Evolutionary conservation across 2,888 invertebrate genomes (phyloP).

Genomic region (Hirtodrosophila alboralis): DNA sequence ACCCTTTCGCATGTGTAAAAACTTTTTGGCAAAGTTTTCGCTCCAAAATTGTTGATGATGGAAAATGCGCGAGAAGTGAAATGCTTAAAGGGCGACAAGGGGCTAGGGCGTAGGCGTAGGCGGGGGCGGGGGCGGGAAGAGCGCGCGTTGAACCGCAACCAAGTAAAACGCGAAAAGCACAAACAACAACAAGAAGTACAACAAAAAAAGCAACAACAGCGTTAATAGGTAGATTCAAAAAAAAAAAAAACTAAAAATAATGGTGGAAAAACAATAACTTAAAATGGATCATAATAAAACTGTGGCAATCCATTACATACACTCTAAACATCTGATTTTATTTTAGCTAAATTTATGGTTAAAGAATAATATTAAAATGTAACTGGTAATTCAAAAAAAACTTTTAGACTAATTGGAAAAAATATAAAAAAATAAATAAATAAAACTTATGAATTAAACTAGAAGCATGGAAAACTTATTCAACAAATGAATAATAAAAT

Average conservation of each 20-base stretch:
- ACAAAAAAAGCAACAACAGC: conserved; percentile 62
- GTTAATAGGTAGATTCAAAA: conserved; percentile 40
- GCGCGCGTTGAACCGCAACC: conserved; percentile 74
- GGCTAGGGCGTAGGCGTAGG: too few species aligned
- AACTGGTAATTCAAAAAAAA: too few species aligned
- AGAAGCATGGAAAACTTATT: too few species aligned
- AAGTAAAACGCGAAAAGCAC: conserved; percentile 71
- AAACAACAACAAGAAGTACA: conserved; percentile 50
- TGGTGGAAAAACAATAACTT: conserved; percentile 3
- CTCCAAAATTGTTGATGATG: conserved; percentile 75
- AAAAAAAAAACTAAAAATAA: conserved; percentile 31
- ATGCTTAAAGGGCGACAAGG: conserved; percentile 5
- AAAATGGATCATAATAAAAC: conserved; percentile 37
- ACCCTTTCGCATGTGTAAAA: conserved; percentile 78
- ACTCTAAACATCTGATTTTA: conserved; percentile 28
- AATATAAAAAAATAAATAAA: too few species aligned
- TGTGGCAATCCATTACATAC: conserved; percentile 30
- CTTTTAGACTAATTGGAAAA: too few species aligned
- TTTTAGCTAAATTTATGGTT: conserved; percentile 8
- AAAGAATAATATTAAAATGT: neutral
- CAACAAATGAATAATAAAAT: too few species aligned
- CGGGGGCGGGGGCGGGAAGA: too few species aligned
- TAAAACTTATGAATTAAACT: too few species aligned
- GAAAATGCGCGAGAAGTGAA: conserved; percentile 63
- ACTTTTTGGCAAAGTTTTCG: conserved; percentile 72